These are phyloP conservation scores for Anagrus nilaparvatae DNA, from an alignment of 1,140 invertebrate genomes.

Conservation along the genomic window DNA sequence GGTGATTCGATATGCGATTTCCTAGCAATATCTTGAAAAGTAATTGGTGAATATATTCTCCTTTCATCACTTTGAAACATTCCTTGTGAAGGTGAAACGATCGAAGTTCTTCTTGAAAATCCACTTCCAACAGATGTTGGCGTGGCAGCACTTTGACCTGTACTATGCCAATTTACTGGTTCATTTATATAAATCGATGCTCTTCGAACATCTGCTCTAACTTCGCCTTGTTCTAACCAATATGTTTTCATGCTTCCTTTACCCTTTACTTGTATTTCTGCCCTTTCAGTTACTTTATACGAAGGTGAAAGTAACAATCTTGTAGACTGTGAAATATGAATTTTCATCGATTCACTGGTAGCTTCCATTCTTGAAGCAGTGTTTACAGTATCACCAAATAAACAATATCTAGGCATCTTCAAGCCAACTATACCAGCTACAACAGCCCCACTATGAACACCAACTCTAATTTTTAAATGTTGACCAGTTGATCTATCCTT, in stretches of 20 bases:
- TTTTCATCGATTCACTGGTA: slow-evolving; percentile 83
- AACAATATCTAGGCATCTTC: slow-evolving; percentile 91
- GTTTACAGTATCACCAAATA: slow-evolving; percentile 90
- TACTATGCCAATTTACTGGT: slow-evolving; percentile 37
- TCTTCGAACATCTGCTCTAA: slow-evolving; percentile 43
- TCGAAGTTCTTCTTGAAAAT: no score
- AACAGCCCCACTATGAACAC: slow-evolving; percentile 81
- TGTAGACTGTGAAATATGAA: slow-evolving; percentile 87
- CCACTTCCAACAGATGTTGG: no score
- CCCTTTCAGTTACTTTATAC: slow-evolving; percentile 71
- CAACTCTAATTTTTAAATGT: slow-evolving; percentile 81
- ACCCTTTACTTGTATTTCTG: slow-evolving; percentile 75
- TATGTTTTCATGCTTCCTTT: slow-evolving; percentile 92
- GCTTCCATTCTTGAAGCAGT: slow-evolving; percentile 88
- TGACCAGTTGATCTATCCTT: slow-evolving; percentile 84
- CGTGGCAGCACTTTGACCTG: slow-evolving; percentile 26
- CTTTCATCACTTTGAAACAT: slow-evolving; percentile 44
- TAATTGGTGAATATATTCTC: slow-evolving; percentile 71
- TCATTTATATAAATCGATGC: slow-evolving; percentile 31
- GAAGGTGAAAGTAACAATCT: slow-evolving; percentile 61
- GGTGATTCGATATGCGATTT: slow-evolving; percentile 65
- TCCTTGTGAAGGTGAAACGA: no score
- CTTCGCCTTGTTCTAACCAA: slow-evolving; percentile 67
- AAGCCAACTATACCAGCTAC: slow-evolving; percentile 90
- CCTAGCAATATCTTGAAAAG: slow-evolving; percentile 70